Evolutionary conservation across 2,888 invertebrate species (phyloP).

Genomic region (Pecten maximus): DNA sequence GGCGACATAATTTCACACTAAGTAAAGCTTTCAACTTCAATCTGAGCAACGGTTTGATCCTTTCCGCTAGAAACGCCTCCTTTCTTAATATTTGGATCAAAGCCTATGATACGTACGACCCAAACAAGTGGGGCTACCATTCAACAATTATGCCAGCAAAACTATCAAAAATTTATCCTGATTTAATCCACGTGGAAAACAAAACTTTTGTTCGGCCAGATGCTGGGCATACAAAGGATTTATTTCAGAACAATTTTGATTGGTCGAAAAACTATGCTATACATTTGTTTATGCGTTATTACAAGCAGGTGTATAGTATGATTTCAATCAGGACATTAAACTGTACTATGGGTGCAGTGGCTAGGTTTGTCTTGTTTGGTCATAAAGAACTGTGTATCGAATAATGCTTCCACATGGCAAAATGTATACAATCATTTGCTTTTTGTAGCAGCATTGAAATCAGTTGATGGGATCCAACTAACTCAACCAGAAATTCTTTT

Average conservation of each 20-base stretch:
- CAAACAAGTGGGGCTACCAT: slow-evolving; percentile 48
- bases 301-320: slow-evolving; percentile 43
- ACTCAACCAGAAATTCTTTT: too few relatives aligned
- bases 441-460: too few relatives aligned
- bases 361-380: slow-evolving; percentile 61
- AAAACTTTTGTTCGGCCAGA: slow-evolving; percentile 55
- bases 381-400: slow-evolving; percentile 58
- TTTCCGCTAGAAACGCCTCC: slow-evolving; percentile 46
- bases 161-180: slow-evolving; percentile 47
- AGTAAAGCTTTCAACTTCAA: slow-evolving; percentile 50
- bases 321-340: slow-evolving; percentile 55
- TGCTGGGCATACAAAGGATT: slow-evolving; percentile 39
- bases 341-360: slow-evolving; percentile 64
- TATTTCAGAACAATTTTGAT: slow-evolving; percentile 53
- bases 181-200: slow-evolving; percentile 53
- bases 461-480: too few relatives aligned
- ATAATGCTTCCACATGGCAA: too few relatives aligned
- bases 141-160: slow-evolving; percentile 51
- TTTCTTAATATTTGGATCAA: slow-evolving; percentile 47
- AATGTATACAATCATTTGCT: too few relatives aligned
- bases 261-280: slow-evolving; percentile 56
- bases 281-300: slow-evolving; percentile 51
- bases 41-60: slow-evolving; percentile 53
- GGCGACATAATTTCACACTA: slow-evolving; percentile 47
- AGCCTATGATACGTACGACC: slow-evolving; percentile 45